A percentile compares a stretch with the other conserved stretches of the same genome.
phyloP scores from a whole-genome alignment of 2,797 vertebrate genomes.

The Oreochromis mossambicus region DNA sequence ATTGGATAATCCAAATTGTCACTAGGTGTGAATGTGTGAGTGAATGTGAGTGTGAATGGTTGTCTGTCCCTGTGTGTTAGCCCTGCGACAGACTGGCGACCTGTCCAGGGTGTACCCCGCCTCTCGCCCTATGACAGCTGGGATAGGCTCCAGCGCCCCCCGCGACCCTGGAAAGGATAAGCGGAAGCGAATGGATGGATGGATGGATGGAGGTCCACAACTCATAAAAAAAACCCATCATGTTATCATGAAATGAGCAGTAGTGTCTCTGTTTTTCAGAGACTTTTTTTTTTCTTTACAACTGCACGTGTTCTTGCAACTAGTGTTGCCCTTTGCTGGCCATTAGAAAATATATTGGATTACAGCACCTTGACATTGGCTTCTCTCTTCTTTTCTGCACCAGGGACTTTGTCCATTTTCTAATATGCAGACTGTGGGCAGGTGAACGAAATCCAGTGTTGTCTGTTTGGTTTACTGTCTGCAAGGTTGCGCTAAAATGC shows the following conservation, averaged over 20 bases:
- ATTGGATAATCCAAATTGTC: too few relatives aligned
- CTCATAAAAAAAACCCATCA: fast-evolving
- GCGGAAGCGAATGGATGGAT: too few relatives aligned
- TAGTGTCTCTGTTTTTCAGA: neutral
- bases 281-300: neutral
- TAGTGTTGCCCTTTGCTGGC: neutral
- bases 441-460: neutral
- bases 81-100: too few relatives aligned
- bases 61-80: too few relatives aligned
- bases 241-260: neutral
- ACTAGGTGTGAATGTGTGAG: too few relatives aligned
- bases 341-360: neutral
- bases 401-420: neutral
- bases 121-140: too few relatives aligned
- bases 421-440: neutral
- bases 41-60: too few relatives aligned
- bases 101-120: too few relatives aligned
- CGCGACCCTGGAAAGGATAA: too few relatives aligned
- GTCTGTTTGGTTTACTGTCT: neutral
- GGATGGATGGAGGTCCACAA: too few relatives aligned
- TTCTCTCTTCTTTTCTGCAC: neutral
- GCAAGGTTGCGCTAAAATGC: neutral
- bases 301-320: neutral
- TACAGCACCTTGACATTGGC: neutral
- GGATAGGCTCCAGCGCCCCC: too few relatives aligned